Conservation (phyloP, 2,113 vertebrate species). For the Menidia beryllina region DNA sequence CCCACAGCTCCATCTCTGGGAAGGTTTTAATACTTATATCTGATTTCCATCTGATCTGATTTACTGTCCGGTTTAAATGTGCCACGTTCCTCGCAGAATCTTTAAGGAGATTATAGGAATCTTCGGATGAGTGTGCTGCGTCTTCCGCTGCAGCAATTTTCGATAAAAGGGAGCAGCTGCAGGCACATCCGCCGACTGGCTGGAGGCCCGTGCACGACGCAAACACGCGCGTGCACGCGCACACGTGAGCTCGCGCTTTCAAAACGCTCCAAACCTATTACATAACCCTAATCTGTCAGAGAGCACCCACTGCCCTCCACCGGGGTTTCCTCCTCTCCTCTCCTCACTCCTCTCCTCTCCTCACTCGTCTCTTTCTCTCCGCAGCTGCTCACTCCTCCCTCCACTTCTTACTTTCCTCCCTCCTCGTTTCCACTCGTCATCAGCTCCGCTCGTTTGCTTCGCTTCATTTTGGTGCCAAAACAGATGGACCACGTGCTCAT, state of each 20-base stretch:
- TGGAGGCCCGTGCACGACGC: constrained; percentile 25
- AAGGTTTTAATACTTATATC: constrained; percentile 4
- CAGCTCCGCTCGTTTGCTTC: constrained; percentile 28
- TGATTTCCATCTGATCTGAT: not conserved
- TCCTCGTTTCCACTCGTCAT: constrained; percentile 21
- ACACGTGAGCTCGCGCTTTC: constrained; percentile 30
- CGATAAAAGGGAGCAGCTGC: constrained; percentile 61
- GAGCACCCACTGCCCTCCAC: constrained; percentile 59
- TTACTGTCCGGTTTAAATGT: no score
- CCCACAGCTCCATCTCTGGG: not conserved
- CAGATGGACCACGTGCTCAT: constrained; percentile 16
- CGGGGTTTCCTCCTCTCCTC: constrained; percentile 61
- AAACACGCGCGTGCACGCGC: constrained; percentile 17
- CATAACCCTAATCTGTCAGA: constrained; percentile 75
- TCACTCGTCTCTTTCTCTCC: constrained; percentile 19
- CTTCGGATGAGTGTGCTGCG: not conserved
- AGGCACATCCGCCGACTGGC: constrained; percentile 50
- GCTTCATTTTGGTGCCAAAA: constrained; percentile 1
- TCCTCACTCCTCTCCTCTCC: constrained; percentile 45
- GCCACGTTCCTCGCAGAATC: not conserved
- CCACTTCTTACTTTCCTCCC: constrained; percentile 5
- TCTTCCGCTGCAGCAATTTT: constrained; percentile 18
- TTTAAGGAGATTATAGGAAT: not conserved
- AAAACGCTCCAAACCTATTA: constrained; percentile 64
- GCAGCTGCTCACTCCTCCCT: not conserved